Evolutionary conservation across 1,140 invertebrate species (phyloP).

Genomic region (Melitaea cinxia): DNA sequence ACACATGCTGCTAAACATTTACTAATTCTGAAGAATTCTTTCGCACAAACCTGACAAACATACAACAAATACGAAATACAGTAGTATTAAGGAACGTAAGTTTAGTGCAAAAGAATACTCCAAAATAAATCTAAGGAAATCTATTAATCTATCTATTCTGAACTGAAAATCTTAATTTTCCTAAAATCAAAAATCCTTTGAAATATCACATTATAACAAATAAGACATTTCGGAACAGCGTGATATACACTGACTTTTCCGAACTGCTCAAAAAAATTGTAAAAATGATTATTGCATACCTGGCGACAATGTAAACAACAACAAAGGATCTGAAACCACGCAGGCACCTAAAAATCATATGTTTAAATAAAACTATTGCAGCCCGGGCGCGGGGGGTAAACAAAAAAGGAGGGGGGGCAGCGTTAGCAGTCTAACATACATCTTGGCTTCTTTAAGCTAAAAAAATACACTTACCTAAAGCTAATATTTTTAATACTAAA

Average conservation of each 20-base stretch:
- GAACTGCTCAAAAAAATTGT: constrained; percentile 7
- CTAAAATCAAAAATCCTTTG: background rate
- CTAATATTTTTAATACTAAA: constrained; percentile 71
- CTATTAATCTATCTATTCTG: constrained; percentile 21
- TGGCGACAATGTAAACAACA: constrained; percentile 82
- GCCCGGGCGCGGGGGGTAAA: constrained; percentile 72
- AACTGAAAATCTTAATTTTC: constrained; percentile 6
- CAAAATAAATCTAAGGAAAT: constrained; percentile 20
- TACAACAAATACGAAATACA: background rate
- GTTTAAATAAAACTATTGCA: constrained; percentile 68
- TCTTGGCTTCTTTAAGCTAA: constrained; percentile 80
- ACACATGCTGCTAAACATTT: constrained; percentile 72
- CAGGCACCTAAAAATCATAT: constrained; percentile 81
- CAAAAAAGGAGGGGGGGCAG: constrained; percentile 74
- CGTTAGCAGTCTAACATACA: constrained; percentile 80
- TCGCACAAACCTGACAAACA: constrained; percentile 27
- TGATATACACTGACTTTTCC: constrained; percentile 4
- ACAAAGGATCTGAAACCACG: constrained; percentile 74
- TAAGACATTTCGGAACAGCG: constrained; percentile 14
- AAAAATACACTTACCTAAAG: constrained; percentile 79
- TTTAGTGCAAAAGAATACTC: constrained; percentile 16
- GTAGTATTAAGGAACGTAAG: background rate
- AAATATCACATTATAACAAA: background rate
- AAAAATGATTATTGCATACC: constrained; percentile 69
- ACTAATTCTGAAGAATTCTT: constrained; percentile 45